These are phyloP conservation scores for Typhlichthys subterraneus DNA, from an alignment of 2,797 vertebrate species.

Conservation along the genomic window DNA sequence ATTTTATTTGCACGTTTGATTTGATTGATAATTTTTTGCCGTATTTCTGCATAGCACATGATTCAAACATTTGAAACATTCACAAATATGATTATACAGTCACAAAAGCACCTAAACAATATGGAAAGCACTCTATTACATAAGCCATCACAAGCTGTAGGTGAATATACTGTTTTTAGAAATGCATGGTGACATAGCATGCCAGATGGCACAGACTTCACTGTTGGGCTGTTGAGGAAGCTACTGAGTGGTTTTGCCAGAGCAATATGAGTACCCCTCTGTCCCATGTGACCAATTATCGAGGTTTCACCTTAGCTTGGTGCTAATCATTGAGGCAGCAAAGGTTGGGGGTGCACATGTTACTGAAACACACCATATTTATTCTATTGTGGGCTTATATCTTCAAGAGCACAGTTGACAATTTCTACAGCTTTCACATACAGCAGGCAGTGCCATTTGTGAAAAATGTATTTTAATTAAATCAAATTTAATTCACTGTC, in stretches of 20 bases:
- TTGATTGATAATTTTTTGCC: too few relatives aligned
- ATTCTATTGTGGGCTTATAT: conserved; percentile 9
- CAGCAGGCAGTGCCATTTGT: too few relatives aligned
- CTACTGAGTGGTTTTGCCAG: conserved; percentile 69
- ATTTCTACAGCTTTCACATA: too few relatives aligned
- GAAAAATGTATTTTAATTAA: too few relatives aligned
- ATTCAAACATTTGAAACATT: too few relatives aligned
- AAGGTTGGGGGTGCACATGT: conserved; percentile 46
- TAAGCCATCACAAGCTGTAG: conserved; percentile 45
- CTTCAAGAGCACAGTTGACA: background rate
- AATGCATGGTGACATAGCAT: conserved; percentile 53
- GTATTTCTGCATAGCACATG: too few relatives aligned
- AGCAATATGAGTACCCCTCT: conserved; percentile 62
- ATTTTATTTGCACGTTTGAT: too few relatives aligned
- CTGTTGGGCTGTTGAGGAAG: conserved; percentile 64
- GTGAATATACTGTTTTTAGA: conserved; percentile 44
- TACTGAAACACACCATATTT: conserved; percentile 40
- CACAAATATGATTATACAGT: background rate
- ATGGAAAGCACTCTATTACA: background rate
- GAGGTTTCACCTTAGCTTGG: conserved; percentile 75
- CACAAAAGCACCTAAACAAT: conserved; percentile 45
- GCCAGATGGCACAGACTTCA: conserved; percentile 77
- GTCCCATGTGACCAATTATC: conserved; percentile 84
- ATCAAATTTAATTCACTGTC: too few relatives aligned
- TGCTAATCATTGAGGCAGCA: conserved; percentile 39